These are phyloP conservation scores for Sardina pilchardus DNA, from an alignment of 2,113 vertebrate genomes.

Conservation along the genomic window DNA sequence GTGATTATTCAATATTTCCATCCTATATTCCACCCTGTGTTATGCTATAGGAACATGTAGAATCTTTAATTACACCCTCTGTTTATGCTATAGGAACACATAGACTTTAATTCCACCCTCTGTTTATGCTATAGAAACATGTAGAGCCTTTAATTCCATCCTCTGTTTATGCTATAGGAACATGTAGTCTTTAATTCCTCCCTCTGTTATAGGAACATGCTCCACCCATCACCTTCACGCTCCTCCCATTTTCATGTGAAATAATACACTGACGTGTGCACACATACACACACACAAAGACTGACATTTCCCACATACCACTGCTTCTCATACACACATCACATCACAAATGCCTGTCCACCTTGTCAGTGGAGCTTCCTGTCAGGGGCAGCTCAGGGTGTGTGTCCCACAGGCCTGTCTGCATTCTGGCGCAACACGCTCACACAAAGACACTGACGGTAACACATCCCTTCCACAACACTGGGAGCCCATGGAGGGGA, in stretches of 20 bases:
- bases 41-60: no score
- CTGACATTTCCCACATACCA: conserved; percentile 5
- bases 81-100: not conserved
- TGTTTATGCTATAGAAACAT: not conserved
- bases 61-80: not conserved
- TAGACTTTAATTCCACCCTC: not conserved
- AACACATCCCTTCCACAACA: conserved; percentile 46
- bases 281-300: not conserved
- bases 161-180: no score
- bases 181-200: not conserved
- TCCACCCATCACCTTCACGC: not conserved
- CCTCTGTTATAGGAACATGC: no score
- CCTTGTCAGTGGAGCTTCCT: conserved; percentile 67
- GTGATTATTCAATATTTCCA: no score
- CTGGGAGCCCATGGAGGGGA: conserved; percentile 32
- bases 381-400: conserved; percentile 66
- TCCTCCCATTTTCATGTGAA: not conserved
- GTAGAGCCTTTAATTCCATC: not conserved
- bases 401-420: conserved; percentile 53
- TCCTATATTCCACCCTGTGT: no score
- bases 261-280: not conserved
- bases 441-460: conserved; percentile 62
- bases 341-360: conserved; percentile 61
- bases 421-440: conserved; percentile 65
- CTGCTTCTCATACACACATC: not conserved